Conservation (phyloP, 2,797 vertebrate genomes). For the Holocentrus rufus region DNA sequence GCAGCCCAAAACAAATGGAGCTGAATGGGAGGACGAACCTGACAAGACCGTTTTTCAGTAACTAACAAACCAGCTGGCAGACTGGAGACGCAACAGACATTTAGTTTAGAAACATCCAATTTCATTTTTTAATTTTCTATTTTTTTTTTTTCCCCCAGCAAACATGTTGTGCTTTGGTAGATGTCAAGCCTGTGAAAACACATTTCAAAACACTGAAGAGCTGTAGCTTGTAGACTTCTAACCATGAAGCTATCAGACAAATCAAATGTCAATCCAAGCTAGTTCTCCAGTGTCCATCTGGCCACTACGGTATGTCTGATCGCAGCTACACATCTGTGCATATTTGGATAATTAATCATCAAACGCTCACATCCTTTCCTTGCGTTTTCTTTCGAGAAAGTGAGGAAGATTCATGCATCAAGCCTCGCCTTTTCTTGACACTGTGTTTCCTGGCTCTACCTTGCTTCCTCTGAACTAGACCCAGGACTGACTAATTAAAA, state of each 20-base stretch:
- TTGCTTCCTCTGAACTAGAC: background rate
- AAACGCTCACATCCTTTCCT: background rate
- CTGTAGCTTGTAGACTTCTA: slow-evolving; percentile 20
- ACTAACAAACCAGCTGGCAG: slow-evolving; percentile 62
- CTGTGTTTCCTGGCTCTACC: background rate
- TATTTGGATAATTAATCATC: slow-evolving; percentile 29
- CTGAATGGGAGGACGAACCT: slow-evolving; percentile 14
- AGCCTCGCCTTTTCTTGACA: too few species aligned
- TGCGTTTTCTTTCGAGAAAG: background rate
- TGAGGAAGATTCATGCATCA: background rate
- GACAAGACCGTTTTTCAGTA: slow-evolving; percentile 46
- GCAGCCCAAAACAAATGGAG: slow-evolving; percentile 24
- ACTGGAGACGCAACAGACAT: slow-evolving; percentile 48
- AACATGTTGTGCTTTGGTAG: slow-evolving; percentile 25
- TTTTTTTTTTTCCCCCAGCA: too few species aligned
- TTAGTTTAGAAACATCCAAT: slow-evolving; percentile 42
- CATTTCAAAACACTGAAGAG: slow-evolving; percentile 41
- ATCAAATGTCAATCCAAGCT: slow-evolving; percentile 39
- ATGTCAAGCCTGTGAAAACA: slow-evolving; percentile 27
- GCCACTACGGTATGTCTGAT: slow-evolving; percentile 16
- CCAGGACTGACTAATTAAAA: too few species aligned
- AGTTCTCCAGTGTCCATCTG: slow-evolving; percentile 42
- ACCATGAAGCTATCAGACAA: slow-evolving; percentile 24
- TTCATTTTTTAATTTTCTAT: slow-evolving; percentile 24
- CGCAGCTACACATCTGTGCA: slow-evolving; percentile 34